Percentiles rank a stretch among this genome's conserved stretches.
Conservation (phyloP, 92 coral and sea anemone species). For the Actinostola sp. region DNA sequence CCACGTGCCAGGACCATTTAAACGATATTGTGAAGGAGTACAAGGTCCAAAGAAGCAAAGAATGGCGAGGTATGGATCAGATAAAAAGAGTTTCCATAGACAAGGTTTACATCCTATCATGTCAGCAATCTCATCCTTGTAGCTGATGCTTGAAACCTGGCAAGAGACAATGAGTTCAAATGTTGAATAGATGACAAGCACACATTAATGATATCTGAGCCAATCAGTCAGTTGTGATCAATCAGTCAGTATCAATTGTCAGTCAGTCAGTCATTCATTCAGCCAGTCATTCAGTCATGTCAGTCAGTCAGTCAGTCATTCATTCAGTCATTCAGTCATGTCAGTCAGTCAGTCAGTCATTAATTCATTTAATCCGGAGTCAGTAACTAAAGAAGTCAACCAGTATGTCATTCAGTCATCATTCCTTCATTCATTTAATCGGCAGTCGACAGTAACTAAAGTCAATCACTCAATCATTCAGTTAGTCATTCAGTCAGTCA, state of each 20-base stretch:
- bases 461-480: background rate
- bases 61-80: constrained; percentile 76
- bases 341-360: background rate
- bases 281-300: background rate
- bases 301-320: background rate
- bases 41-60: constrained; percentile 87
- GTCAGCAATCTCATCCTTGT: constrained; percentile 78
- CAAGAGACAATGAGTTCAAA: background rate
- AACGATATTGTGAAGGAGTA: constrained; percentile 87
- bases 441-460: too few species aligned
- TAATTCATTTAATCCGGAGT: background rate
- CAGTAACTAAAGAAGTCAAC: background rate
- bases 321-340: background rate
- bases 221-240: background rate
- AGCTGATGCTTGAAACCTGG: constrained; percentile 67
- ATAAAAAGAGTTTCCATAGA: constrained; percentile 57
- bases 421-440: background rate
- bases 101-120: constrained; percentile 82
- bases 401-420: background rate
- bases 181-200: background rate
- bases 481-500: background rate
- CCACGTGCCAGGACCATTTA: constrained; percentile 89
- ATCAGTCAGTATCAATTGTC: too few species aligned
- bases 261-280: background rate
- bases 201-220: background rate